phyloP scores from a whole-genome alignment of 2,113 vertebrate genomes.

The Pterocles gutturalis region DNA sequence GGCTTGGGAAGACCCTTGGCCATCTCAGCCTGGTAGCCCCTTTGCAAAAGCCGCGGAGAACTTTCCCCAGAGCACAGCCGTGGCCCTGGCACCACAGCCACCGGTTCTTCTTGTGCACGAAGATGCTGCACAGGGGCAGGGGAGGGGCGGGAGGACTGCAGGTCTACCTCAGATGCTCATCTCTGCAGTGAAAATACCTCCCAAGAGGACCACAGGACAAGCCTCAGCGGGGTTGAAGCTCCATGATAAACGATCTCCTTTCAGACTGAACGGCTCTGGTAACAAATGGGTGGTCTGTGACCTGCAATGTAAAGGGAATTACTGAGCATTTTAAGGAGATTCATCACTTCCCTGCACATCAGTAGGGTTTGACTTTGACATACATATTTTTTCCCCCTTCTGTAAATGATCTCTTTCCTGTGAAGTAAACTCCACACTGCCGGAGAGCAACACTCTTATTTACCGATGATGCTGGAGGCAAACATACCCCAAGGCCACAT shows the following conservation, averaged over 20 bases:
- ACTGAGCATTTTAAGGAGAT: not conserved
- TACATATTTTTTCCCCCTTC: not conserved
- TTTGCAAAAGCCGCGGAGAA: not conserved
- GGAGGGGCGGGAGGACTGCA: not conserved
- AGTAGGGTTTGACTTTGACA: rapidly evolving
- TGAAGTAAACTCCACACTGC: not conserved
- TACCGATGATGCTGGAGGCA: not conserved
- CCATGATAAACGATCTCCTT: no score
- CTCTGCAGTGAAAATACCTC: not conserved
- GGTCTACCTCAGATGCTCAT: rapidly evolving
- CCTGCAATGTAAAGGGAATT: not conserved
- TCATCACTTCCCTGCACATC: not conserved
- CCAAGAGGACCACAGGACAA: not conserved
- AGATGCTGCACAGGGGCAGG: rapidly evolving
- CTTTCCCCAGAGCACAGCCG: not conserved
- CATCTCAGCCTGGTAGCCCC: not conserved
- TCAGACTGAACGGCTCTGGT: not conserved
- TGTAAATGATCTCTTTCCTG: not conserved
- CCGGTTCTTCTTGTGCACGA: no score
- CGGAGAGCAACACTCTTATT: not conserved
- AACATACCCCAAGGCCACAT: not conserved
- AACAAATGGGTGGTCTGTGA: no score
- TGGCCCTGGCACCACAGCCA: not conserved
- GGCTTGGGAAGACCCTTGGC: not conserved
- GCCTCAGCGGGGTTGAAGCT: not conserved